Conservation (phyloP, 2,797 vertebrate species). For the Coregonus suidteri region DNA sequence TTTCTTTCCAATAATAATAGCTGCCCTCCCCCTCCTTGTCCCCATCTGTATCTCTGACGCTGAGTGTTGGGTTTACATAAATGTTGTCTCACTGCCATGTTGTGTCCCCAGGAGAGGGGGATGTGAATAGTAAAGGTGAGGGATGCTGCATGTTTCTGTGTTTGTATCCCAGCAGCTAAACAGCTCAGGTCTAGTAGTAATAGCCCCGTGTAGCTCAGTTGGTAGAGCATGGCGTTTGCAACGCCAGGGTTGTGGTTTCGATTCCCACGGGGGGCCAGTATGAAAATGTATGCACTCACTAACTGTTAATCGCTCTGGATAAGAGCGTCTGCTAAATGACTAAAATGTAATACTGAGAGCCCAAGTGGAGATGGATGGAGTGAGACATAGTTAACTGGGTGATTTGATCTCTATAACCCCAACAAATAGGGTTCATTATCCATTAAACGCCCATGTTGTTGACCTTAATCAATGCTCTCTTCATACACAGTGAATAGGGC, state of each 20-base stretch:
- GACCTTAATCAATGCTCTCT: neutral
- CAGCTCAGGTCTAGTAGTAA: conserved; percentile 12
- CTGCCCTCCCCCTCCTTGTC: neutral
- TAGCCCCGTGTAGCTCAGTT: too few species aligned
- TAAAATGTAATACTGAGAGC: neutral
- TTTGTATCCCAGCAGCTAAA: conserved; percentile 22
- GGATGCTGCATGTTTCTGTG: neutral
- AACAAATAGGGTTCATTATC: conserved; percentile 2
- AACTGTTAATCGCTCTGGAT: too few species aligned
- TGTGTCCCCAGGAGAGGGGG: conserved; percentile 11
- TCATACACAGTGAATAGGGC: neutral
- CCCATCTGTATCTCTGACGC: conserved; percentile 10
- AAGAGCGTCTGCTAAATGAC: too few species aligned
- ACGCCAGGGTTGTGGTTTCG: too few species aligned
- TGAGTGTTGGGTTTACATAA: conserved; percentile 33
- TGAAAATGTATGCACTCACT: too few species aligned
- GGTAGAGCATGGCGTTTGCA: too few species aligned
- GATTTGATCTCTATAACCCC: neutral
- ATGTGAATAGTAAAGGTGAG: neutral
- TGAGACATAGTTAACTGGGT: conserved; percentile 1
- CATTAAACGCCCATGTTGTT: neutral
- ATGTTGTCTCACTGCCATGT: neutral
- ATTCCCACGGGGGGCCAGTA: too few species aligned
- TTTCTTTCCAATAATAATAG: neutral
- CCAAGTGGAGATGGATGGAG: conserved; percentile 6